phyloP scores from a whole-genome alignment of 2,113 vertebrate species.

The Mus musculus region GRCm39 chr12:109464501-109465000 shows the following conservation, averaged over 20 bases:
- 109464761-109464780: neutral
- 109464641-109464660: no score
- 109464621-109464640: no score
- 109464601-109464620: no score
- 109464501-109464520: no score
- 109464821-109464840: neutral
- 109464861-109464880: neutral
- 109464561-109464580: no score
- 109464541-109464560: no score
- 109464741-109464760: neutral
- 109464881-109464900: neutral
- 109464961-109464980: neutral
- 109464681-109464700: no score
- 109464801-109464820: neutral
- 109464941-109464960: neutral
- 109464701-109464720: neutral
- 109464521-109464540: no score
- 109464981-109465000: neutral
- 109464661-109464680: no score
- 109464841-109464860: neutral
- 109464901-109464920: neutral
- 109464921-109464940: neutral
- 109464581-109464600: no score
- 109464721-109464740: neutral
- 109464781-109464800: neutral